Conservation (phyloP, 1,140 invertebrate species). For the Drosophila pallidifrons region DNA sequence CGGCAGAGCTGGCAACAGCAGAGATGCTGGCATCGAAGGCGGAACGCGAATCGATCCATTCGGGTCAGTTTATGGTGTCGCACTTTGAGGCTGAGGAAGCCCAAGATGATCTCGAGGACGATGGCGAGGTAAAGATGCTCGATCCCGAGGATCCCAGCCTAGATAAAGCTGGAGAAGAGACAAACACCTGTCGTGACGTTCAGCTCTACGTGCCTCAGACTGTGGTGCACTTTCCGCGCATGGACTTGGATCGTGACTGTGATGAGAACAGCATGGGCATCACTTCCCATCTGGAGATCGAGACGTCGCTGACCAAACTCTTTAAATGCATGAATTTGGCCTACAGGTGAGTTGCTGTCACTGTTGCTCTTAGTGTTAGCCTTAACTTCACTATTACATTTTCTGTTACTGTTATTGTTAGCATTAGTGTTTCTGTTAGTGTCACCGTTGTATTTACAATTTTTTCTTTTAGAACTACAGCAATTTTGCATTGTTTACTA, state of each 20-base stretch:
- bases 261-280: conserved; percentile 77
- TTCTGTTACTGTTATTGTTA: too few relatives aligned
- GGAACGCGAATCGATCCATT: conserved; percentile 93
- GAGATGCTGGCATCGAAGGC: conserved; percentile 59
- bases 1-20: conserved; percentile 51
- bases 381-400: too few relatives aligned
- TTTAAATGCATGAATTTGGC: conserved; percentile 98
- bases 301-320: conserved; percentile 96
- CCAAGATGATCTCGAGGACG: conserved; percentile 93
- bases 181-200: conserved; percentile 77
- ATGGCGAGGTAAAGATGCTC: conserved; percentile 86
- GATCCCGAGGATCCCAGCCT: conserved; percentile 87
- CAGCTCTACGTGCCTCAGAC: conserved; percentile 77
- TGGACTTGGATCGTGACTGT: conserved; percentile 63
- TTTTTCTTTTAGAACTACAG: too few relatives aligned
- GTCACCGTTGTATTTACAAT: too few relatives aligned
- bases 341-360: conserved; percentile 91
- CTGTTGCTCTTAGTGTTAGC: neutral
- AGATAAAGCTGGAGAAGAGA: conserved; percentile 62
- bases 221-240: conserved; percentile 53
- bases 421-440: too few relatives aligned
- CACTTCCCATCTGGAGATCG: conserved; percentile 91
- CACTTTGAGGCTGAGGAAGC: conserved; percentile 97
- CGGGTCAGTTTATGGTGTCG: conserved; percentile 99
- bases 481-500: too few relatives aligned